These are phyloP conservation scores for Leptopilina clavipes DNA, from an alignment of 1,140 invertebrate species.

Conservation along the genomic window DNA sequence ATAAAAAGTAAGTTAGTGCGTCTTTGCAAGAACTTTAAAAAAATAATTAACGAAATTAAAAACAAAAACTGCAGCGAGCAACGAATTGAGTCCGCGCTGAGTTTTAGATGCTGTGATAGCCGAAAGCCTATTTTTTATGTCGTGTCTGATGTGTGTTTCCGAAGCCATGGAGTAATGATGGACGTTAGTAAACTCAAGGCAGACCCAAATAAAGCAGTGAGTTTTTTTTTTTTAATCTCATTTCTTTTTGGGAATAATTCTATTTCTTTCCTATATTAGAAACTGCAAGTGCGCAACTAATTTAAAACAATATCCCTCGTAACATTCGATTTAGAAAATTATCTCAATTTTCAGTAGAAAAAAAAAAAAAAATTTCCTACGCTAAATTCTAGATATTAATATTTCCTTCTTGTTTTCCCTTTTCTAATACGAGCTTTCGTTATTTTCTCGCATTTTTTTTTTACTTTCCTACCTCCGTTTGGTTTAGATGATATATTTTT, in stretches of 20 bases:
- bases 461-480: no score
- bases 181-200: constrained; percentile 60
- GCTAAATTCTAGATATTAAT: no score
- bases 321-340: not conserved
- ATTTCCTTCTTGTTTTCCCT: no score
- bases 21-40: constrained; percentile 30
- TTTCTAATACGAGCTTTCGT: no score
- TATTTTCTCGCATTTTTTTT: no score
- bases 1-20: constrained; percentile 16
- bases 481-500: no score
- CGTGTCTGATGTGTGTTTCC: constrained; percentile 68
- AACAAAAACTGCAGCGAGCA: constrained; percentile 25
- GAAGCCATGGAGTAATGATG: constrained; percentile 63
- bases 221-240: constrained; percentile 49
- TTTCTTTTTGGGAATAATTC: constrained; percentile 46
- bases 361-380: no score
- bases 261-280: constrained; percentile 12
- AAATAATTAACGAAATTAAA: no score
- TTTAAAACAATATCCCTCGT: not conserved
- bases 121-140: constrained; percentile 55
- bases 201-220: constrained; percentile 60
- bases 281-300: not conserved
- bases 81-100: constrained; percentile 16
- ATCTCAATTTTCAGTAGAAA: no score
- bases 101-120: constrained; percentile 33